Conservation (phyloP, 1,140 invertebrate species). For the Microplitis mediator region DNA sequence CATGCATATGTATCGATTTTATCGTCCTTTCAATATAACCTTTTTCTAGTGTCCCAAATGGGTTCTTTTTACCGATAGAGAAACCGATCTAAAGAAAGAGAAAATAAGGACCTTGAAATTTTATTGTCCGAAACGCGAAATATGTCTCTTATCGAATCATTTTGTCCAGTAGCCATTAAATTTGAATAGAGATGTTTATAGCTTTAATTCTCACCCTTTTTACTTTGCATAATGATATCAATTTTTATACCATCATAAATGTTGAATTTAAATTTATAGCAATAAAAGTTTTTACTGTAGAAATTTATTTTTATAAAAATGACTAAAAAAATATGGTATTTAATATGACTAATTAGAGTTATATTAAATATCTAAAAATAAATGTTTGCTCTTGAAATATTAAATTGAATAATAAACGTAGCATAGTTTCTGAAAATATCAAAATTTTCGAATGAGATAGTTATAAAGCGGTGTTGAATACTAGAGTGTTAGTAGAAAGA, state of each 20-base stretch:
- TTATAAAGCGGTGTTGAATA: neutral
- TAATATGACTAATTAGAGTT: no score
- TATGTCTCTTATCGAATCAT: constrained; percentile 6
- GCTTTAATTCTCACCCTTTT: neutral
- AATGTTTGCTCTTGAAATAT: no score
- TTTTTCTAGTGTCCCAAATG: constrained; percentile 12
- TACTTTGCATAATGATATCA: neutral
- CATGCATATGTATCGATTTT: constrained; percentile 27
- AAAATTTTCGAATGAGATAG: neutral
- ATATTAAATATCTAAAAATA: no score
- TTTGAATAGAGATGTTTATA: constrained; percentile 25
- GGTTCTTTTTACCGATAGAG: neutral
- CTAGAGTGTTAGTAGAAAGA: neutral
- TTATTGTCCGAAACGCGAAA: constrained; percentile 20
- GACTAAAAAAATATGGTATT: no score
- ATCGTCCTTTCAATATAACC: constrained; percentile 14
- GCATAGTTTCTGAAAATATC: neutral
- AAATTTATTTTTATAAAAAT: no score
- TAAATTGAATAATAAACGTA: no score
- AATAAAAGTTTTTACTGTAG: no score
- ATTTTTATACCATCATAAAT: no score
- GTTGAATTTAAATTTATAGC: no score
- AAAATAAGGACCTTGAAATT: constrained; percentile 17
- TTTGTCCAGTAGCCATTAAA: constrained; percentile 16
- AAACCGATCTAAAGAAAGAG: neutral